Evolutionary conservation across 2,113 vertebrate genomes (phyloP), one percentile per base, ranked within the genome.

Genomic region (Oncorhynchus mykiss): DNA sequence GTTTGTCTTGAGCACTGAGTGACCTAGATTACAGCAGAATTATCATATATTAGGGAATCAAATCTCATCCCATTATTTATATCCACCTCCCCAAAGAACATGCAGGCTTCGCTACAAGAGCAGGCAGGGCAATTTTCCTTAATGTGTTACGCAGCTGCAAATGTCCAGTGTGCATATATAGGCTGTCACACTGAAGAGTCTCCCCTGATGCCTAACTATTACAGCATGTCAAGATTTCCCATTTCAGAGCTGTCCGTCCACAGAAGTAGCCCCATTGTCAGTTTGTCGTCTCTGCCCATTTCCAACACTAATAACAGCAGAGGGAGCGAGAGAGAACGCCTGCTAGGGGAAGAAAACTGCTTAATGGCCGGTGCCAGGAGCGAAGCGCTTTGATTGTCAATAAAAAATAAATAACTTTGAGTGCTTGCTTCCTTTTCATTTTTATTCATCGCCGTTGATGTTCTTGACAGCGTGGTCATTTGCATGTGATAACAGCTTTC

Each of bases 161-260:
- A 73, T 70, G 75, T 71, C 66, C 48, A 70, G 70, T 72, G 71
- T 83, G 83, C 68, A 31, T 76, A 49, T 68, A 31, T 71, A 72
- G 45, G 66, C 77, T 85, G 79, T 82, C 81, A 76, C 71, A 72
- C 81, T 73, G 57, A 83, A 81, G 62, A 74, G 78, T 74, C 74
- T 88, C 77, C 78, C 80, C 78, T 78, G 81, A 84, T 80, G 78
- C 29, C 39, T 39, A 13, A 74, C 84, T 85, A 80, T 89, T 87
- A 87, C 77, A 85, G 76, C 81, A 71, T 81, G 79, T 85, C 88
- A 90, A 77, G 71, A 82, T 86, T 85, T 90, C 83, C 83, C 85
- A 78, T 87, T 79, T 84, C 74, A 72, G 64, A 84, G 77, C 79
- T 64, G 73, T 77, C 77, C 82, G 83, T 88, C 77, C 82, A 84